Conservation (phyloP, 2,113 vertebrate genomes). For the Tachysurus vachellii region DNA sequence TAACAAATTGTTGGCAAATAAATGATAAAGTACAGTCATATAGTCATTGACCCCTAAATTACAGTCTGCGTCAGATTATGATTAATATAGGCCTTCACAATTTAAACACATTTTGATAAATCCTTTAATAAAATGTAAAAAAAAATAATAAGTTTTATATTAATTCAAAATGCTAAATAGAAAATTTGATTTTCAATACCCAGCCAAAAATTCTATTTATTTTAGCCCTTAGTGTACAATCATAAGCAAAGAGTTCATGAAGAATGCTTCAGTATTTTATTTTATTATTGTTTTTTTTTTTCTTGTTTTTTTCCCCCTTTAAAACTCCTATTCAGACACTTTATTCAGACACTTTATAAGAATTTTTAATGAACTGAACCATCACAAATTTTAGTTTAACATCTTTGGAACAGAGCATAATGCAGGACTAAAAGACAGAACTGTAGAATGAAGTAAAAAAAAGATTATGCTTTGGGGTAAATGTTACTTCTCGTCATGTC, state of each 20-base stretch:
- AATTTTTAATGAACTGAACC: background rate
- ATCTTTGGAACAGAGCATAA: background rate
- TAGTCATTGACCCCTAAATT: background rate
- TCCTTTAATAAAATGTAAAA: background rate
- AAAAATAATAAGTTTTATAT: background rate
- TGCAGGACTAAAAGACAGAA: background rate
- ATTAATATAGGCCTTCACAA: background rate
- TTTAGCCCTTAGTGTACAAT: background rate
- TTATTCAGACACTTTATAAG: background rate
- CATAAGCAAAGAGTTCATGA: background rate
- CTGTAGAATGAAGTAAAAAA: constrained; percentile 10
- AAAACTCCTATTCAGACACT: background rate
- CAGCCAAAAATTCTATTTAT: no score
- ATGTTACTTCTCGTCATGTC: constrained; percentile 37
- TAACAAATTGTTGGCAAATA: background rate
- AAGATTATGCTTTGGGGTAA: constrained; percentile 25
- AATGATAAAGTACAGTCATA: background rate
- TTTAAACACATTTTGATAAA: background rate
- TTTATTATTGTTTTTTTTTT: background rate
- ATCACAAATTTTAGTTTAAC: background rate
- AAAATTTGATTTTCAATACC: background rate
- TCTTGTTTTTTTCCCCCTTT: background rate
- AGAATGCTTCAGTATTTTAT: background rate
- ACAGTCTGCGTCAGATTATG: background rate
- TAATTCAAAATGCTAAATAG: background rate